These are phyloP conservation scores for Rhynchopsitta pachyrhyncha DNA, from an alignment of 2,113 vertebrate genomes.

Conservation along the genomic window DNA sequence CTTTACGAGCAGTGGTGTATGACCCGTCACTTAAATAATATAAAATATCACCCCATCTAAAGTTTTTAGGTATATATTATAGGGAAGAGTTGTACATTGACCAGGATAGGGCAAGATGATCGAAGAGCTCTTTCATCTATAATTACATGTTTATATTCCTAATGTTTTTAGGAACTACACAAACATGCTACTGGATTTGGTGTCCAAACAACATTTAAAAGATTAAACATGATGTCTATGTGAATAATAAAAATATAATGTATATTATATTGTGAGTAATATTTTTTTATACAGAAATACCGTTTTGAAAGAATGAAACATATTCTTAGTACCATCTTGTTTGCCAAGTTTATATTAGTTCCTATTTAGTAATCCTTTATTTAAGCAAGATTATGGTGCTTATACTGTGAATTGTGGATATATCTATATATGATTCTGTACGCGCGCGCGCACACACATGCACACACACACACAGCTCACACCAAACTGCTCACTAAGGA, in stretches of 20 bases:
- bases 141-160: constrained; percentile 7
- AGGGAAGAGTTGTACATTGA: neutral
- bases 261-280: neutral
- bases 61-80: neutral
- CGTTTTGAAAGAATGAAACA: neutral
- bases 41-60: neutral
- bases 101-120: neutral
- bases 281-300: neutral
- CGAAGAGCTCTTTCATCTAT: neutral
- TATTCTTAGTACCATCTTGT: neutral
- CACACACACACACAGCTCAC: neutral
- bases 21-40: neutral
- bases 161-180: neutral
- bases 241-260: neutral
- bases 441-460: neutral
- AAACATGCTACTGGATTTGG: neutral
- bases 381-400: neutral
- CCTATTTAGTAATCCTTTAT: neutral
- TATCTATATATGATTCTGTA: neutral
- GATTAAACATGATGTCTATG: neutral
- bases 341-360: neutral
- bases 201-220: neutral
- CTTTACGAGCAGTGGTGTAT: neutral
- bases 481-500: neutral
- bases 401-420: neutral